Base-by-base conservation (phyloP, 2,888 invertebrate species). In the Sicus ferrugineus region DNA sequence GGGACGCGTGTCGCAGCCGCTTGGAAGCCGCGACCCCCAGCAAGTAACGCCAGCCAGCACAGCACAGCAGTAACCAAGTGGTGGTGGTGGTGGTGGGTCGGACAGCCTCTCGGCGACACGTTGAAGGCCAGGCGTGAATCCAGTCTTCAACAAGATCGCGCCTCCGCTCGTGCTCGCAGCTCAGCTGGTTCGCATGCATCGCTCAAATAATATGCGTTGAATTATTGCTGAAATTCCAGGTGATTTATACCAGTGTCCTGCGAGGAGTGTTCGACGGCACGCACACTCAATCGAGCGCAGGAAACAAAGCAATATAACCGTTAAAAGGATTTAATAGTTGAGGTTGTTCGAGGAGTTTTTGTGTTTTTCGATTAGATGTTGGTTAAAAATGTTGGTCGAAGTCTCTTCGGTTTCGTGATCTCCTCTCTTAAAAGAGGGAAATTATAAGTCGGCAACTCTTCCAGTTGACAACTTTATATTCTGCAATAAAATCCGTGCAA, bases 131-230 rank as follows among this genome's bases (percentile, higher is more conserved):
- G 81, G 81, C 81, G 81, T 82, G 80, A 81, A 82, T 78, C 68
- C 75, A 74, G 78, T 76, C 80, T 75, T 81, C 81, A 81, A 80
- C 81, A 81, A 75, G 76, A 75, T 82, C 77, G 79, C 82, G 80
- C 81, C 81, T 77, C 56, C 67, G 59, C 30, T 70, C 68, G 62
- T 54, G 67, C 50, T 16, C 34, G 69, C 61, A 54, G 61, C 38
- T 65, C 16, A 46, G 46, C 46, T 58, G 42, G 63, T 21, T 66
- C 38, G 63, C 61, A 61, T 31, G 62, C 38, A 34, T 61, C 50
- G 70, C 69, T 68, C 67, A 69, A 42, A 67, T 67, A 67, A 62
- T 50, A 34, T 42, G 59, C 68, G 67, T 75, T 80, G 77, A 80
- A 79, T 80, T 79, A 80, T 81, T 80, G 76, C 79, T 78, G 77